Conservation (phyloP, 2,888 invertebrate genomes). For the Anoncus sp. region DNA sequence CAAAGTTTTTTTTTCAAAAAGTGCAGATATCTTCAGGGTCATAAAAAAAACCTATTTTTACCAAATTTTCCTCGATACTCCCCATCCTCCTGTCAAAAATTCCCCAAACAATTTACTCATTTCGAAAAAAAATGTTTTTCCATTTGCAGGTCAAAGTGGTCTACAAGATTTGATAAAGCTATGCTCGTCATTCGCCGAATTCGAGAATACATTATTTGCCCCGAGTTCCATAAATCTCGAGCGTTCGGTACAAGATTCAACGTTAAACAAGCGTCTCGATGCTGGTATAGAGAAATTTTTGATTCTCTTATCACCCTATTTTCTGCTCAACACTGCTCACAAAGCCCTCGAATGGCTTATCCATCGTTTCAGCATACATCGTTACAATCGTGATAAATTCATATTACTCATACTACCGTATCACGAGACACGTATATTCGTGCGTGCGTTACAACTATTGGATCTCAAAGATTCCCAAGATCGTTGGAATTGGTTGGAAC, state of each 20-base stretch:
- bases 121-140: too few relatives aligned
- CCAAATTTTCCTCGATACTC: too few relatives aligned
- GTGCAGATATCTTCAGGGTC: too few relatives aligned
- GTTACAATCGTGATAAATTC: constrained; percentile 93
- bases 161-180: constrained; percentile 91
- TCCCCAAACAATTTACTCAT: too few relatives aligned
- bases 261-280: constrained; percentile 91
- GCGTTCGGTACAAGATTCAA: constrained; percentile 90
- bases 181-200: constrained; percentile 89
- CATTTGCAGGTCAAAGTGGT: constrained; percentile 89
- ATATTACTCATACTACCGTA: constrained; percentile 94
- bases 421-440: constrained; percentile 96
- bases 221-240: constrained; percentile 91
- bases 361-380: constrained; percentile 93
- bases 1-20: neutral
- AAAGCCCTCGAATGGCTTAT: constrained; percentile 98
- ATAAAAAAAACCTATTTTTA: too few relatives aligned
- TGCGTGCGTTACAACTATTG: constrained; percentile 90
- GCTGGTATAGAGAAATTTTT: constrained; percentile 91
- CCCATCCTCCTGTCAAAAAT: too few relatives aligned
- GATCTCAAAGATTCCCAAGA: constrained; percentile 86
- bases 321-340: constrained; percentile 92
- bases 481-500: constrained; percentile 91
- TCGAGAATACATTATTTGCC: constrained; percentile 91
- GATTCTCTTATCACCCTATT: constrained; percentile 93